Evolutionary conservation across 2,113 vertebrate genomes (phyloP), one percentile per base, ranked within the genome.

Genomic region (Nycticryphes semicollaris): DNA sequence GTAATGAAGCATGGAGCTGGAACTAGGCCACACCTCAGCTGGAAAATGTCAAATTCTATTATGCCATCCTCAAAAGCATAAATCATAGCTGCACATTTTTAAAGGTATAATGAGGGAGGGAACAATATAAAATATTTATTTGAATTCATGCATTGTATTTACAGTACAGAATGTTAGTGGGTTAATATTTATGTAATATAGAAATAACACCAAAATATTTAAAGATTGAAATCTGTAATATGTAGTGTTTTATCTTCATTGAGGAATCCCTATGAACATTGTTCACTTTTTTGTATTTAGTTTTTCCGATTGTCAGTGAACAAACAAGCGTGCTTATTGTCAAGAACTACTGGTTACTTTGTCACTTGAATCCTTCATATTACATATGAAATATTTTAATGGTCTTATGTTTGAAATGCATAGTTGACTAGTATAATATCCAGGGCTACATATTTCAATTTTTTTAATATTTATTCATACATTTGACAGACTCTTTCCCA

Each of bases 31-130:
- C 97, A 96, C 97, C 97, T 98, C 98, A 98, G 98, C 97, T 98
- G 98, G 98, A 98, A 98, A 98, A 98, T 98, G 98, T 98, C 98
- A 98, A 95, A 97, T 97, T 96, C 96, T 97, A 97, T 98, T 98
- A 97, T 95, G 80, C 88, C 93, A 93, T 93, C 94, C 95, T 97
- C 95, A 98, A 97, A 98, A 98, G 89, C 97, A 98, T 98, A 98
- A 98, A 98, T 98, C 97, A 98, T 90, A 80, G 50, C 88, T 93
- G 75, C 77, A 79, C 79, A 62, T 82, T 78, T 97, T 88, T 85
- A 85, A 96, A 95, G 60, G 72, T 87, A 89, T 89, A 81, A 89
- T 67, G 77, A 80, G 33, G 37, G 51, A 80, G 45, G 39, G 59
- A 85, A 80, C 67, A 60, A 87, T n/a, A 77, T 84, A 48, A 94